Evolutionary conservation across 2,113 vertebrate species (phyloP), one percentile per base, ranked within the genome.

Genomic region (Larimichthys polyactis): DNA sequence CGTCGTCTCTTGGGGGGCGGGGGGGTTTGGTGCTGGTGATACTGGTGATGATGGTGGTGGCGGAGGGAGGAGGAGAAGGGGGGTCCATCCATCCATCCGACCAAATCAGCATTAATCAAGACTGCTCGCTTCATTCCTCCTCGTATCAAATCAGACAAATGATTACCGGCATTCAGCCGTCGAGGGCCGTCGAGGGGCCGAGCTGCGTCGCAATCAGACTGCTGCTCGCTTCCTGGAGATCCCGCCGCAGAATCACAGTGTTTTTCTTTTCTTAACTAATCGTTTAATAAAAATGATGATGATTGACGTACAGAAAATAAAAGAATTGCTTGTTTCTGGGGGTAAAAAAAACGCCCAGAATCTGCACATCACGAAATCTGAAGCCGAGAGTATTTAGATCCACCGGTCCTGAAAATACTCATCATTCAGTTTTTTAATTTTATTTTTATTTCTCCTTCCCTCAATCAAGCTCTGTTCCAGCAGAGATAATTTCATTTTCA

Each of bases 71-170:
- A 3, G 10, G 64, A 7, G 32, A 20, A 3, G 11, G 11, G 16
- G 63, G 52, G 52, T 75, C 12, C 74, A 16, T 75, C 59, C 65
- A 48, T 88, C 83, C 73, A 66, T 90, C 89, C 96, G 93, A 95
- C 95, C 95, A 96, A 96, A 97, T 97, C 97, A 97, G 95, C 94
- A 94, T 96, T 97, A 98, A 98, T 98, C 97, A 98, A 95, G 96
- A 94, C 96, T 17, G 73, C 96, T 96, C 95, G 95, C 96, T 96
- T 96, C 96, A 94, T 96, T 96, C 95, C 96, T 96, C 96, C 79
- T 84, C 70, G 58, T 54, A 78, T 88, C 81, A 90, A 93, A 93
- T 93, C 90, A 93, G 88, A 88, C 78, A 87, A 90, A 91, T 92
- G 89, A 98, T 98, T 97, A 96, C 96, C 55, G 79, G 95, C 96